A percentile compares a stretch with the other conserved stretches of the same genome.
These are phyloP conservation scores for Chunga burmeisteri DNA, from an alignment of 2,113 vertebrate genomes.

Conservation along the genomic window DNA sequence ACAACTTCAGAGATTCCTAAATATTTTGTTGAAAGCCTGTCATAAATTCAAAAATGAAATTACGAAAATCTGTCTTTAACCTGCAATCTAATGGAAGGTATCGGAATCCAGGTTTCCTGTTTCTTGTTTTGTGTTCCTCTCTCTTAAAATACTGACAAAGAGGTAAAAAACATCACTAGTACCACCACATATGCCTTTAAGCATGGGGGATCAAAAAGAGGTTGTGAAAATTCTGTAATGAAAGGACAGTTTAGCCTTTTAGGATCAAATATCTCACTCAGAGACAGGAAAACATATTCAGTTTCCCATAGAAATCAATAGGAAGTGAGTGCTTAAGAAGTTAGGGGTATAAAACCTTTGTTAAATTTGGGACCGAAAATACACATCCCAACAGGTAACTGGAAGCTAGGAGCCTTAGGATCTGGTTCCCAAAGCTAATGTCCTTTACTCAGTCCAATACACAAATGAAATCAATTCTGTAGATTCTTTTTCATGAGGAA, in stretches of 20 bases:
- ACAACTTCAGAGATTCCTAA: background rate
- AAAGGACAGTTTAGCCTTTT: background rate
- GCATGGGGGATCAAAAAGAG: fast-evolving
- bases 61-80: background rate
- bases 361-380: background rate
- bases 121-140: background rate
- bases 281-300: background rate
- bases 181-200: background rate
- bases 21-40: background rate
- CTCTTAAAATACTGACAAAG: background rate
- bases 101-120: background rate
- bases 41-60: background rate
- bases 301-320: background rate
- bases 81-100: background rate
- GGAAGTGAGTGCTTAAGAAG: background rate
- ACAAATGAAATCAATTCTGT: background rate
- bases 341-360: background rate
- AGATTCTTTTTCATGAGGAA: background rate
- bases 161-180: background rate
- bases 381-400: background rate
- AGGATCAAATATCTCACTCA: background rate
- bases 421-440: background rate
- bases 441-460: background rate
- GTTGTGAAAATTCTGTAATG: background rate
- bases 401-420: background rate